A percentile compares a stretch with the other conserved stretches of the same genome.
phyloP scores from a whole-genome alignment of 2,797 vertebrate genomes.

The Eulemur albifrons region DNA sequence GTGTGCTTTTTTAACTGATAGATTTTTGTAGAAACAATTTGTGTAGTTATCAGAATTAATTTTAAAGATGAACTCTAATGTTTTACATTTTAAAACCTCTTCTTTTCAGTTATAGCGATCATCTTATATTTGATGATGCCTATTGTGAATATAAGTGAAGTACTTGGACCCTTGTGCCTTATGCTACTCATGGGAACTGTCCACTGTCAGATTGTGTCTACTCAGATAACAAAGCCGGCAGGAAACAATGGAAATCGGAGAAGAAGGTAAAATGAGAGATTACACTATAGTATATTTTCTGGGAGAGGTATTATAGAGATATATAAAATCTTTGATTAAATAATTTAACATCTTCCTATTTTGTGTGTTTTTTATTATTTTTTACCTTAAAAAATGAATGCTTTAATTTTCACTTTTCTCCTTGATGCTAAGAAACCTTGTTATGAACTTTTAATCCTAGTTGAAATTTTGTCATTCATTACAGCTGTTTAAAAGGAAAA shows the following conservation, averaged over 20 bases:
- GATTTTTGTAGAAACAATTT: not conserved
- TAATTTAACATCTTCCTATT: not conserved
- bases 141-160: constrained; percentile 90
- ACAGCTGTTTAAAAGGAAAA: not conserved
- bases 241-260: constrained; percentile 88
- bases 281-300: not conserved
- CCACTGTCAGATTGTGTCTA: constrained; percentile 99
- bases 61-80: not conserved
- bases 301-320: not conserved
- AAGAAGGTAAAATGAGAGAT: constrained; percentile 87
- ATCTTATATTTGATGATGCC: constrained; percentile 91
- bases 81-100: not conserved
- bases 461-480: not conserved
- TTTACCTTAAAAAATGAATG: not conserved
- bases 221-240: constrained; percentile 88
- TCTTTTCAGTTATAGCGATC: constrained; percentile 89
- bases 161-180: constrained; percentile 94
- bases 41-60: not conserved
- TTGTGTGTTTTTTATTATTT: not conserved
- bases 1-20: not conserved
- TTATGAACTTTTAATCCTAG: not conserved
- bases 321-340: not conserved
- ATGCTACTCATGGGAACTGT: constrained; percentile 98
- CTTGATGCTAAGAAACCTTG: not conserved
- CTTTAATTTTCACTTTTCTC: not conserved